These are phyloP conservation scores for Crotalus helleri DNA, from an alignment of 2,113 vertebrate genomes.

Conservation along the genomic window DNA sequence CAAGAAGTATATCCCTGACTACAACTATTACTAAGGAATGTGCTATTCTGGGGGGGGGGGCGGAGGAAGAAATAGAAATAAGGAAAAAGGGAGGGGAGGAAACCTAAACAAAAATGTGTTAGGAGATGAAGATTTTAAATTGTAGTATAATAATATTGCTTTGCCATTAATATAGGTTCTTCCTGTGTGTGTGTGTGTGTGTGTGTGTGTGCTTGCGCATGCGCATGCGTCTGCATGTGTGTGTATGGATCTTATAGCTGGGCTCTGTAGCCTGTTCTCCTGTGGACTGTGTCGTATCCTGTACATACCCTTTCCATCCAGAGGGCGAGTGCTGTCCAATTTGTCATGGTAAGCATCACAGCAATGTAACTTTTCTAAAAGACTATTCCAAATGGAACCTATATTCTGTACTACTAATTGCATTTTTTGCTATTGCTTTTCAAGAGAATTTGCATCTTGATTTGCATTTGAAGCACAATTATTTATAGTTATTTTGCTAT, in stretches of 20 bases:
- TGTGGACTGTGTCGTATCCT: conserved; percentile 72
- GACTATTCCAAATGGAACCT: not conserved
- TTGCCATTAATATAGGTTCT: not conserved
- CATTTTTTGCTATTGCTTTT: not conserved
- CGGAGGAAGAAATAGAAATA: not conserved
- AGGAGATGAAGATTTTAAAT: not conserved
- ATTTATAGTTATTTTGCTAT: not conserved
- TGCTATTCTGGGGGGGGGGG: rapidly evolving
- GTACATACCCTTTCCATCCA: conserved; percentile 78
- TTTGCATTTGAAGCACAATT: not conserved
- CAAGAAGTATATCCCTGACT: not conserved
- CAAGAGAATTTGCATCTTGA: not conserved
- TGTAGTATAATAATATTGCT: not conserved
- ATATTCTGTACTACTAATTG: not conserved
- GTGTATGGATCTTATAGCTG: conserved; percentile 61
- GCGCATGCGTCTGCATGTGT: not conserved
- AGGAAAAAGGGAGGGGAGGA: not conserved
- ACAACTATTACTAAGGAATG: not conserved
- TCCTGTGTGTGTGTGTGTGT: not conserved
- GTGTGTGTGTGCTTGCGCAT: conserved; percentile 10
- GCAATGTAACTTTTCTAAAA: not conserved
- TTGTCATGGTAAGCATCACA: conserved; percentile 66
- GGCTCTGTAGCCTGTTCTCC: conserved; percentile 78
- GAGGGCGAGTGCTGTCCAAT: conserved; percentile 78
- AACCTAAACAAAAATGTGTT: not conserved